Evolutionary conservation across 2,797 vertebrate species (phyloP), one percentile per base, ranked within the genome.

Genomic region (Sciurus vulgaris): DNA sequence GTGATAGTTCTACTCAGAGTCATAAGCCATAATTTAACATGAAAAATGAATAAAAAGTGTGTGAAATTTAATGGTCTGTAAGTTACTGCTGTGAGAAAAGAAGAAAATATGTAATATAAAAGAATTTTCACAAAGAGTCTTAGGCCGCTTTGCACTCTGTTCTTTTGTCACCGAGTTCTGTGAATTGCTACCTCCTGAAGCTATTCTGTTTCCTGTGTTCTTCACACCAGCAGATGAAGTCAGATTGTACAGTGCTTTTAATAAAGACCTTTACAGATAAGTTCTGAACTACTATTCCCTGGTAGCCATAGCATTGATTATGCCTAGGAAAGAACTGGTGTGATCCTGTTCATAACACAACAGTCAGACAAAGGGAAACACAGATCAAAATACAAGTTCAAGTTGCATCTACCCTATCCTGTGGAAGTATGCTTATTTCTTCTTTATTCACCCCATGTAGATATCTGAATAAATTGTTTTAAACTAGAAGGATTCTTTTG

Each of bases 11-110:
- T 96, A n/a, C 35, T 96, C 15, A 78, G 88, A 76, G 91, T 94
- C 86, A 91, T 59, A 95, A 91, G 91, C 90, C 63, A 81, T 94
- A 89, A 91, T 96, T 96, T 89, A 95, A 77, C 91, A 84, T 92
- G 41, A 86, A 96, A 98, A 98, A 97, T 92, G 91, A 96, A 76
- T 89, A 96, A 94, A 84, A 97, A 97, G 97, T 97, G 51, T 93
- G 78, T 97, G 96, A 83, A 84, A 95, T 97, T 89, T 97, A 61
- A 59, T 97, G 95, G 90, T 70, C 93, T 97, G 65, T 95, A 97
- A 95, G 93, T 96, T 96, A 91, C 72, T 95, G 86, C 96, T 98
- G 96, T 95, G 95, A 96, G 93, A 96, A 97, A 87, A 91, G 65
- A 54, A 54, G 69, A 86, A 91, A 97, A 91, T 95, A 20, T 69